Percentiles rank a stretch among this genome's conserved stretches.
These are phyloP conservation scores for Blomia tropicalis DNA, from an alignment of 2,888 invertebrate species.

Conservation along the genomic window DNA sequence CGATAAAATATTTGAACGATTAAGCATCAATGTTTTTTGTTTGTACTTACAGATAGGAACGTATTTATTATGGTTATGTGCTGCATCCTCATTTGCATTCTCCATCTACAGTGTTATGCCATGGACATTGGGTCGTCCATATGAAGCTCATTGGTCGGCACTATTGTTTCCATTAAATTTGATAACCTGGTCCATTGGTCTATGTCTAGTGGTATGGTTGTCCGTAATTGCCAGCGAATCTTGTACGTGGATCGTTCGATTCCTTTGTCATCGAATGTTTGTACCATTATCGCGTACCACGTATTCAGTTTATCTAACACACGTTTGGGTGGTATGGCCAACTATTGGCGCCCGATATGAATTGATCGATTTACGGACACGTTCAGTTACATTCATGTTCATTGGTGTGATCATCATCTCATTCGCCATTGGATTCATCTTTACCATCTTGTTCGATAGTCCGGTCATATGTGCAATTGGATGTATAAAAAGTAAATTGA, in stretches of 20 bases:
- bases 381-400: not conserved
- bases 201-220: not conserved
- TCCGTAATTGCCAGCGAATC: conserved; percentile 4
- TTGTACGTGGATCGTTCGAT: conserved; percentile 1
- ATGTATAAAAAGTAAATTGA: no score
- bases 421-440: conserved; percentile 18
- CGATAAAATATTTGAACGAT: not conserved
- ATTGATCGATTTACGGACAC: conserved; percentile 6
- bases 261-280: conserved; percentile 20
- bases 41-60: not conserved
- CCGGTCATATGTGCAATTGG: conserved; percentile 21
- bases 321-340: conserved; percentile 23
- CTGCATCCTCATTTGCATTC: not conserved
- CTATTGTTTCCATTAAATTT: conserved; percentile 6
- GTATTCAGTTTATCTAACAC: conserved; percentile 24
- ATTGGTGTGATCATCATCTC: not conserved
- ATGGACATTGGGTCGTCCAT: conserved; percentile 13
- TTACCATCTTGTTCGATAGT: conserved; percentile 24
- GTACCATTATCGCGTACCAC: conserved; percentile 25
- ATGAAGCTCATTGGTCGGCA: not conserved
- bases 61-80: not conserved
- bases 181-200: not conserved
- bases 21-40: not conserved
- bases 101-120: not conserved
- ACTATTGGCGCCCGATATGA: conserved; percentile 8